Evolutionary conservation across 1,140 invertebrate species (phyloP).

Genomic region (Lepidurus couesii): DNA sequence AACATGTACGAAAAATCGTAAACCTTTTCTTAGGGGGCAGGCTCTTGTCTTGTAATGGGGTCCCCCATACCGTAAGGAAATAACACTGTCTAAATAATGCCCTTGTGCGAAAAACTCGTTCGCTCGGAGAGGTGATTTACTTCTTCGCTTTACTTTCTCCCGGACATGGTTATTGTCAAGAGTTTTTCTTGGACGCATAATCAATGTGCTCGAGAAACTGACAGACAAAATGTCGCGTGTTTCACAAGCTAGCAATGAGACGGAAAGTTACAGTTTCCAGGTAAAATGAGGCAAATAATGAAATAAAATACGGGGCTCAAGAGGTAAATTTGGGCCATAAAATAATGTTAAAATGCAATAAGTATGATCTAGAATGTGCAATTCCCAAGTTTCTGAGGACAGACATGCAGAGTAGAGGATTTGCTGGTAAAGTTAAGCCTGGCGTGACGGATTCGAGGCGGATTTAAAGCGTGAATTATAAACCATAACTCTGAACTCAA

Average conservation of each 20-base stretch:
- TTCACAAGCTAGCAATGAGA: background rate
- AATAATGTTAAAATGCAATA: no score
- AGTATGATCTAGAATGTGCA: background rate
- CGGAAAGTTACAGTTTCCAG: no score
- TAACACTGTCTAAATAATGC: background rate
- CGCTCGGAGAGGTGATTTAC: background rate
- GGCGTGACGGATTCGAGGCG: background rate
- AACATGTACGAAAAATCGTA: background rate
- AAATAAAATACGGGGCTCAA: no score
- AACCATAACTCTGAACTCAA: no score
- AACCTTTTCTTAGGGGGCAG: background rate
- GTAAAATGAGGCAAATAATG: no score
- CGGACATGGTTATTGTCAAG: background rate
- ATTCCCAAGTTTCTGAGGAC: background rate
- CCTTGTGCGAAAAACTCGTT: background rate
- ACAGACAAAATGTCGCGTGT: slow-evolving; percentile 5
- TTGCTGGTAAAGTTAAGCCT: background rate
- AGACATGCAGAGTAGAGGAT: background rate
- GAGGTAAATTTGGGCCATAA: no score
- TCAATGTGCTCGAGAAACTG: background rate
- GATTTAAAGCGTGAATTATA: background rate
- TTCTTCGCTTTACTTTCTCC: background rate
- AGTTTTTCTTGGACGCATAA: background rate
- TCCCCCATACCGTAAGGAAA: background rate
- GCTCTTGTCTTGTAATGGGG: background rate